A percentile compares a stretch with the other conserved stretches of the same genome.
phyloP scores from a whole-genome alignment of 2,113 vertebrate genomes.

The Phaethornis superciliosus region DNA sequence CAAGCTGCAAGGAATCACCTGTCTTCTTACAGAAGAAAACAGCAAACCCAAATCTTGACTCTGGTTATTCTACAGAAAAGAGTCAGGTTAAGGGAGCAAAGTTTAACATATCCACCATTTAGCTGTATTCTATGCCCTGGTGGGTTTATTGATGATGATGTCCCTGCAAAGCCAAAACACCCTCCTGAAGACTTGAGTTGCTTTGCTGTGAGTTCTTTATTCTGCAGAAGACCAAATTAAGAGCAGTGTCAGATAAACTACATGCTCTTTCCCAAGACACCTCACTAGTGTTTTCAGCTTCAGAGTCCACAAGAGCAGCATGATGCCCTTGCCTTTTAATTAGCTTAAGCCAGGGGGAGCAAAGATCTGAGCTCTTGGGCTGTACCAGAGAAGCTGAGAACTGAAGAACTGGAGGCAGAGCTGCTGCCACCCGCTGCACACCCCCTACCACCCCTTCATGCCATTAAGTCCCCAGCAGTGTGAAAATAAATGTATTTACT shows the following conservation, averaged over 20 bases:
- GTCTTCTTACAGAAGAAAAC: neutral
- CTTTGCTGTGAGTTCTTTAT: neutral
- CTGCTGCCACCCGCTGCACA: neutral
- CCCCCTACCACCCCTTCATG: too few species aligned
- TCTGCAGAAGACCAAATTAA: neutral
- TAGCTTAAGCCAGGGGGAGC: neutral
- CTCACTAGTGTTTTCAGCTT: accelerated
- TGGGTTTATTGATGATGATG: neutral
- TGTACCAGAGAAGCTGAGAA: neutral
- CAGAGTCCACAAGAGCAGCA: neutral
- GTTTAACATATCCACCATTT: neutral
- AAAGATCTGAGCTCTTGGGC: neutral
- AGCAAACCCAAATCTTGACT: neutral
- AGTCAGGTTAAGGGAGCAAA: accelerated
- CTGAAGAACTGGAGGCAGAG: neutral
- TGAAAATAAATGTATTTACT: neutral
- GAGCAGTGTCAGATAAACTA: neutral
- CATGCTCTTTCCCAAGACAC: neutral
- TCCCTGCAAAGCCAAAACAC: neutral
- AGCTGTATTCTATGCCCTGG: neutral
- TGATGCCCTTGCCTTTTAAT: neutral
- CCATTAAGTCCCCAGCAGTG: neutral
- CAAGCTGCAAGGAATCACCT: neutral
- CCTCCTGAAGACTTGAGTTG: neutral
- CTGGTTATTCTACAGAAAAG: neutral